Percentiles rank a stretch among this genome's conserved stretches.
Conservation (phyloP, 2,888 invertebrate species). For the Altica lythri region DNA sequence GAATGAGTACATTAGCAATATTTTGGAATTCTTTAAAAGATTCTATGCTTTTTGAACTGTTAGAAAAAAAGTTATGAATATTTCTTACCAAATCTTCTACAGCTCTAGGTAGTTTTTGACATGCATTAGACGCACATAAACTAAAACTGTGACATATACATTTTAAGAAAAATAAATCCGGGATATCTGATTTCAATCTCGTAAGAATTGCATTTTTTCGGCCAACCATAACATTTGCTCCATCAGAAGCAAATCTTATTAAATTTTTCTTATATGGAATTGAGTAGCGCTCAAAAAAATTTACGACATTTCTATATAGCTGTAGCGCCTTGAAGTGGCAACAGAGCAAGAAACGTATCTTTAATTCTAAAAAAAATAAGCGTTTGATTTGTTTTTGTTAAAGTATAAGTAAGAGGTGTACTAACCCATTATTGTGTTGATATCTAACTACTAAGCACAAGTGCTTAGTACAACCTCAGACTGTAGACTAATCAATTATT, state of each 20-base stretch:
- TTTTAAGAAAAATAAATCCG: neutral
- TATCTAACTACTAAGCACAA: constrained; percentile 8
- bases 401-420: neutral
- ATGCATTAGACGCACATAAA: constrained; percentile 32
- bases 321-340: constrained; percentile 2
- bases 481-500: constrained; percentile 20
- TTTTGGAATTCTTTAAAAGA: constrained; percentile 18
- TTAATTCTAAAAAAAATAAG: neutral
- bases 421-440: neutral
- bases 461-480: constrained; percentile 13
- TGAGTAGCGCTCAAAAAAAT: constrained; percentile 2
- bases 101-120: constrained; percentile 36
- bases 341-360: constrained; percentile 5
- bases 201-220: neutral
- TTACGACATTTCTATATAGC: neutral
- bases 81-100: constrained; percentile 38
- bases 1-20: neutral
- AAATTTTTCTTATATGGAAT: constrained; percentile 14
- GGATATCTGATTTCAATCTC: neutral
- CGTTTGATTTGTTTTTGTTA: neutral
- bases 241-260: constrained; percentile 25
- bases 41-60: constrained; percentile 35
- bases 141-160: too few relatives aligned
- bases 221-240: too few relatives aligned
- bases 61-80: constrained; percentile 37